Evolutionary conservation across 2,113 vertebrate species (phyloP).

Genomic region (Sceloporus tristichus): DNA sequence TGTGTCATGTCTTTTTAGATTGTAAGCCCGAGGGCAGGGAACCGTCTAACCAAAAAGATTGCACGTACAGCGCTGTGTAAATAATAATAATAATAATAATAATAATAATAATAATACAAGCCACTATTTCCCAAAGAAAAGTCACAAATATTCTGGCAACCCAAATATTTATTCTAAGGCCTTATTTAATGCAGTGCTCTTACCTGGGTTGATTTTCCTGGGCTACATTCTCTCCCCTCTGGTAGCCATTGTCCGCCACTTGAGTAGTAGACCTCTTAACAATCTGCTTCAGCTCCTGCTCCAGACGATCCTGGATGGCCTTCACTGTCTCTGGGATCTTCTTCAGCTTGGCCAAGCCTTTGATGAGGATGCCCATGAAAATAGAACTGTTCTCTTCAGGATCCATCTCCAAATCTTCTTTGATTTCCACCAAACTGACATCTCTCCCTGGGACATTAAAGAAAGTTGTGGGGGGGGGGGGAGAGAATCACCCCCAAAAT

Average conservation of each 20-base stretch:
- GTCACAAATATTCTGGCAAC: no score
- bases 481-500: neutral
- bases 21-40: no score
- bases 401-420: constrained; percentile 89
- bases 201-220: constrained; percentile 95
- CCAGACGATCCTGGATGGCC: constrained; percentile 94
- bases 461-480: no score
- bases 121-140: neutral
- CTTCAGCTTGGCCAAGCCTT: constrained; percentile 93
- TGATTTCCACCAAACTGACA: constrained; percentile 83
- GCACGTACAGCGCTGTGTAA: no score
- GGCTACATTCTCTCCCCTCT: constrained; percentile 89
- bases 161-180: neutral
- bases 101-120: no score
- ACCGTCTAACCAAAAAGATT: no score
- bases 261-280: constrained; percentile 97
- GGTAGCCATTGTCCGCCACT: constrained; percentile 93
- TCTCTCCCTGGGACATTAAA: constrained; percentile 80
- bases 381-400: constrained; percentile 94
- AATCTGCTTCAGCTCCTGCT: constrained; percentile 96
- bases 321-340: constrained; percentile 96
- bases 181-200: neutral
- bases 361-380: constrained; percentile 98
- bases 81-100: no score
- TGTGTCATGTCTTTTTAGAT: no score